These are phyloP conservation scores for Stegodyphus mimosarum DNA, from an alignment of 1,140 invertebrate genomes.

Conservation along the genomic window DNA sequence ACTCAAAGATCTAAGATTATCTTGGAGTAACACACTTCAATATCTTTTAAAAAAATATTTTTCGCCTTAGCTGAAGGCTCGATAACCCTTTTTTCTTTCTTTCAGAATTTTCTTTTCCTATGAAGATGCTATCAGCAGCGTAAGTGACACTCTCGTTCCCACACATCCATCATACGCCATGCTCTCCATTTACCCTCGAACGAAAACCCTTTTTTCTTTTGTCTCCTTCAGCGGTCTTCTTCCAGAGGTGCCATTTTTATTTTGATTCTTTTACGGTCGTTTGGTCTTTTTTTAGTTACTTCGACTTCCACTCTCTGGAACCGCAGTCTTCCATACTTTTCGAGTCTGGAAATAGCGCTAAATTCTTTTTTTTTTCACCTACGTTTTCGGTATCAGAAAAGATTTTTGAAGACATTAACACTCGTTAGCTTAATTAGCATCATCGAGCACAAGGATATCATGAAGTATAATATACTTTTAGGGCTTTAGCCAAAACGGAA, in stretches of 20 bases:
- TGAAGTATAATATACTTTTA: not conserved
- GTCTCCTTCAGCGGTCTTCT: constrained; percentile 7
- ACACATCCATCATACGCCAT: constrained; percentile 27
- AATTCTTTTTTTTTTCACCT: too few relatives aligned
- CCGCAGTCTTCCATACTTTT: too few relatives aligned
- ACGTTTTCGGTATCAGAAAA: not conserved
- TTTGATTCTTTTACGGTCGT: not conserved
- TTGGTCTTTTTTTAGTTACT: not conserved
- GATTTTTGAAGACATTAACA: constrained; percentile 4
- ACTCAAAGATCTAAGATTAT: not conserved
- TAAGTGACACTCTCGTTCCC: constrained; percentile 33
- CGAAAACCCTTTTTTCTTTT: constrained; percentile 3
- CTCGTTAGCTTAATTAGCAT: constrained; percentile 51
- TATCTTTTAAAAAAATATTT: not conserved
- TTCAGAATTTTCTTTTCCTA: not conserved
- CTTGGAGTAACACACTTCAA: not conserved
- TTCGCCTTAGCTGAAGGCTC: not conserved
- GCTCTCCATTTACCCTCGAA: not conserved
- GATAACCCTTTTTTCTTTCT: not conserved
- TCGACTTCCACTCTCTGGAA: not conserved
- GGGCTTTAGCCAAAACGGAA: not conserved
- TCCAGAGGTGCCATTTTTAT: constrained; percentile 14
- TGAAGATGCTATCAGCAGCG: not conserved
- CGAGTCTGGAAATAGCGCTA: too few relatives aligned
- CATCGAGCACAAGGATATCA: not conserved